Evolutionary conservation across 2,113 vertebrate genomes (phyloP).

Genomic region (Mobula birostris): DNA sequence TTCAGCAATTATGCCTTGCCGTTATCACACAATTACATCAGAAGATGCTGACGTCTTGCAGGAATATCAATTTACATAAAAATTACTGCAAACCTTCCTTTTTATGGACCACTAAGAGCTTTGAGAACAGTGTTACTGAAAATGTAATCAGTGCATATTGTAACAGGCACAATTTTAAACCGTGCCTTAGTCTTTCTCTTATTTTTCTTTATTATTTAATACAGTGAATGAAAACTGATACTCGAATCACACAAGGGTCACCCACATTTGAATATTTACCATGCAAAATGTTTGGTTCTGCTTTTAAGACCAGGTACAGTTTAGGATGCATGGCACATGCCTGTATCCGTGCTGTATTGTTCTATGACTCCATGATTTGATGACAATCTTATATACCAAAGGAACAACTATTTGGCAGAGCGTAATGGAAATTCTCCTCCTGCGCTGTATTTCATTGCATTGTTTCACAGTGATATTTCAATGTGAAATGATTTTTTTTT

Average conservation of each 20-base stretch:
- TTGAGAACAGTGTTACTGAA: background rate
- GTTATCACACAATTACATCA: background rate
- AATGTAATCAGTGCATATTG: background rate
- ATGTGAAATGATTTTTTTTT: conserved; percentile 77
- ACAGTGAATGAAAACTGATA: conserved; percentile 45
- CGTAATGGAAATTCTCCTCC: conserved; percentile 72
- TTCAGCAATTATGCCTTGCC: background rate
- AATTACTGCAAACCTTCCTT: conserved; percentile 15
- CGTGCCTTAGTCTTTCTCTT: background rate
- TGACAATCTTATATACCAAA: conserved; percentile 70
- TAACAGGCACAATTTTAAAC: background rate
- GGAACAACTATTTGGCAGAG: conserved; percentile 70
- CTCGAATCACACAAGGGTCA: conserved; percentile 54
- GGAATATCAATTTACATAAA: conserved; percentile 28
- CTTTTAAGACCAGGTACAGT: conserved; percentile 68
- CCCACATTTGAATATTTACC: conserved; percentile 58
- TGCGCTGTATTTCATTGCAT: conserved; percentile 79
- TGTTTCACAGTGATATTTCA: conserved; percentile 80
- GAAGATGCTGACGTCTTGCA: background rate
- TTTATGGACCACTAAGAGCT: conserved; percentile 6
- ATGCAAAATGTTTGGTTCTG: conserved; percentile 57
- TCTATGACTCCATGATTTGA: too few relatives aligned
- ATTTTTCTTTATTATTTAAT: conserved; percentile 38
- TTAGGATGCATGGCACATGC: conserved; percentile 66
- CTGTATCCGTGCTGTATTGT: too few relatives aligned